Evolutionary conservation across 2,797 vertebrate species (phyloP).

Genomic region (Pteropus rufus): DNA sequence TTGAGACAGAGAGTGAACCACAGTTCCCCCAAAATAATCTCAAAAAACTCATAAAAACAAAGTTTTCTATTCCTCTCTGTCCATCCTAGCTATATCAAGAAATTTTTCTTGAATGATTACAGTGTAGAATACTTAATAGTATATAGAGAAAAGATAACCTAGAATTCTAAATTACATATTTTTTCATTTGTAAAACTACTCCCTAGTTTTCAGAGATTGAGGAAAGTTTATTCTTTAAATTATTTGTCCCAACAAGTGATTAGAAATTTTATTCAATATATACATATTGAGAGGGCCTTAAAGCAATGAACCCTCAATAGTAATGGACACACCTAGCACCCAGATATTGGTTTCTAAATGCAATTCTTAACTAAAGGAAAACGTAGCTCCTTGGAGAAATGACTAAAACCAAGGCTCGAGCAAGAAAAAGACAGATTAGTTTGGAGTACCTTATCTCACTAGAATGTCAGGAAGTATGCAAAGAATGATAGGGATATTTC

Average conservation of each 20-base stretch:
- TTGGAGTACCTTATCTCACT: background rate
- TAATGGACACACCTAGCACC: background rate
- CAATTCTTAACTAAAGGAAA: background rate
- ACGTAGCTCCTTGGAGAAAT: background rate
- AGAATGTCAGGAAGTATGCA: background rate
- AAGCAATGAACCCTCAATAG: background rate
- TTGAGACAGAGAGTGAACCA: background rate
- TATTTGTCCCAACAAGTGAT: background rate
- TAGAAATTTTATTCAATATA: background rate
- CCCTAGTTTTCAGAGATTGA: constrained; percentile 12
- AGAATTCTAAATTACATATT: background rate
- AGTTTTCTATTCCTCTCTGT: background rate
- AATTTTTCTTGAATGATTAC: background rate
- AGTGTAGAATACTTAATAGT: background rate
- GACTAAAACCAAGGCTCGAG: background rate
- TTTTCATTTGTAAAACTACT: constrained; percentile 17
- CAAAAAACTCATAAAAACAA: constrained; percentile 34
- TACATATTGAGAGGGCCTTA: background rate
- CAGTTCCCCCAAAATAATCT: background rate
- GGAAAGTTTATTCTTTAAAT: background rate
- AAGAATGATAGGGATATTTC: background rate
- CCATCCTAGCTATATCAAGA: background rate
- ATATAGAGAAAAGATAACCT: background rate
- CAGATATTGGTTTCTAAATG: background rate
- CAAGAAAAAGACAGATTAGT: background rate